Evolutionary conservation across 2,113 vertebrate genomes (phyloP), one percentile per base, ranked within the genome.

Genomic region (Thinocorus orbignyianus): DNA sequence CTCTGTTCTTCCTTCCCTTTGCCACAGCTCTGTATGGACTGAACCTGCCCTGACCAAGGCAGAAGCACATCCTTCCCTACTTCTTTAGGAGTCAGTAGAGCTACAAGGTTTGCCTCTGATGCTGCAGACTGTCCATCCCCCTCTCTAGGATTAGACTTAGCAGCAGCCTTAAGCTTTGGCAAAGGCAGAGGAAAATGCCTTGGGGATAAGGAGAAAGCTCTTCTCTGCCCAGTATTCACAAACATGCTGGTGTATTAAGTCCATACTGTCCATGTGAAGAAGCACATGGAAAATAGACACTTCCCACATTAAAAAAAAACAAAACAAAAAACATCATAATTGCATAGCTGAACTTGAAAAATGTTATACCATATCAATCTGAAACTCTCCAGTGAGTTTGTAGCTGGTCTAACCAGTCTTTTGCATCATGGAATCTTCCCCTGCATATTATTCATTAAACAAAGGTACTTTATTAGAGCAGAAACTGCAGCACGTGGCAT

Each of bases 381-480:
- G 66, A 90, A 94, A 77, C 54, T 23, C 60, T 68, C 78, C 23
- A 42, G 88, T 64, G 76, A 39, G 54, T 83, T 64, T 83, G 92
- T 55, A 80, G 85, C 85, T 88, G 71, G 81, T 94, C 88, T 92
- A 81, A 94, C 60, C 76, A 86, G 92, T 70, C 71, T 90, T 76
- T 55, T 72, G 39, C 76, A 73, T 83, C 64, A 92, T 37, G 58
- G 54, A 88, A 81, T 77, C 85, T 77, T 94, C 54, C 85, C 33
- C 54, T 64, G 26, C 58, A 3, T 61, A 86, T 51, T 91, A 48
- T 73, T 94, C 51, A 73, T 90, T 88, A 81, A 85, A 86, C 64
- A 51, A 54, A 90, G 82, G 46, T 71, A 80, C 88, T 96, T 96
- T 83, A 90, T 88, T 93, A 71, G 51, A 78, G 79, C 71, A 92